Evolutionary conservation across 2,888 invertebrate genomes (phyloP).

Genomic region (Synergus japonicus): DNA sequence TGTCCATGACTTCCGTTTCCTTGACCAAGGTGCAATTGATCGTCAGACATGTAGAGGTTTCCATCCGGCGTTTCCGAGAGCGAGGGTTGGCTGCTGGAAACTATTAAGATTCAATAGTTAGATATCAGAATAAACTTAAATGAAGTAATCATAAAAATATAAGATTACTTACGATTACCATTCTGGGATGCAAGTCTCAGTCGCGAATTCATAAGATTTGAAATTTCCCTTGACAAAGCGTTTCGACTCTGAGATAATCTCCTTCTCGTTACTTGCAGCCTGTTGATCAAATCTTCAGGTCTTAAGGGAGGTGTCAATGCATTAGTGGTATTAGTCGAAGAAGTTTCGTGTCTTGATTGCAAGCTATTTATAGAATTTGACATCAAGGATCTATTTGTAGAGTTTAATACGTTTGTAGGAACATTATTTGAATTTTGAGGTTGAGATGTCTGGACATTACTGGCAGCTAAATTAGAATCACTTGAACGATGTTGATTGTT

Average conservation of each 20-base stretch:
- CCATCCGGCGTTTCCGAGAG: constrained; percentile 48
- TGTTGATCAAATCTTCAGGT: background rate
- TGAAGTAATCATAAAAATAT: background rate
- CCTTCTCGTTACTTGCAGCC: constrained; percentile 12
- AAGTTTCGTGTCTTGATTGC: constrained; percentile 13
- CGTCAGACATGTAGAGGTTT: constrained; percentile 50
- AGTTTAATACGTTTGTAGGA: constrained; percentile 10
- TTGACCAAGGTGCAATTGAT: constrained; percentile 39
- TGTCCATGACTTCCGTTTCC: constrained; percentile 39
- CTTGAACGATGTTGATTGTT: background rate
- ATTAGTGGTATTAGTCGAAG: constrained; percentile 6
- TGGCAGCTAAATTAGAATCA: constrained; percentile 9
- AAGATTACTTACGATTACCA: constrained; percentile 4
- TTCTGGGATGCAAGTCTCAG: background rate
- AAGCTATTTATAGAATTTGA: constrained; percentile 11
- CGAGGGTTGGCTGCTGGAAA: constrained; percentile 24
- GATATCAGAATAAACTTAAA: constrained; percentile 4
- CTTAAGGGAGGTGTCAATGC: background rate
- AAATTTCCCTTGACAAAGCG: constrained; percentile 7
- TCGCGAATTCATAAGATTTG: background rate
- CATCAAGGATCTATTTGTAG: background rate
- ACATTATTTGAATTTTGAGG: constrained; percentile 3
- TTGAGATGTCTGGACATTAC: background rate
- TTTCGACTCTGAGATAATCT: constrained; percentile 22
- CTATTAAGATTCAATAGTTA: constrained; percentile 43